Conservation (phyloP, 2,888 invertebrate species). For the Cyrtodaria siliqua region DNA sequence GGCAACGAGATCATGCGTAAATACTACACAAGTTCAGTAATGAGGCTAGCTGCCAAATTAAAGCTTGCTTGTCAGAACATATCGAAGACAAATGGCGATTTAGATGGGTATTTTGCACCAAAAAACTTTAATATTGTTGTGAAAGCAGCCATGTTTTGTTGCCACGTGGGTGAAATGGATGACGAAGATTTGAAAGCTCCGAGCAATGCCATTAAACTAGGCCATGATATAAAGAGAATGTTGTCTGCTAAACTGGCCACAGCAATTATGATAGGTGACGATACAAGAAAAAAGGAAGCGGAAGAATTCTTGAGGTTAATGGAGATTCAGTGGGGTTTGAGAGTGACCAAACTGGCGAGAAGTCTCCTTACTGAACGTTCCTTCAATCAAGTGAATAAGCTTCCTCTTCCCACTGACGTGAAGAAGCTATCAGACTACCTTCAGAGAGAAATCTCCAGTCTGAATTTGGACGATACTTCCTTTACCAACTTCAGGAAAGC, state of each 20-base stretch:
- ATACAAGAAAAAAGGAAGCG: conserved; percentile 23
- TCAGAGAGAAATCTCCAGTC: conserved; percentile 5
- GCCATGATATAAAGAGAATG: conserved; percentile 20
- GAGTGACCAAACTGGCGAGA: conserved; percentile 18
- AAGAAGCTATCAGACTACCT: conserved; percentile 35
- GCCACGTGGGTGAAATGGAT: conserved; percentile 24
- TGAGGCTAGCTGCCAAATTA: conserved; percentile 16
- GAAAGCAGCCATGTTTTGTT: conserved; percentile 14
- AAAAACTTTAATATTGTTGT: conserved; percentile 34
- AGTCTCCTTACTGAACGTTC: conserved; percentile 20
- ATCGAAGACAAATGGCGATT: conserved; percentile 1
- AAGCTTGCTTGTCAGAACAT: conserved; percentile 9
- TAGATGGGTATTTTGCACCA: conserved; percentile 8
- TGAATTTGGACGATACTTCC: not conserved
- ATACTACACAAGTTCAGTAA: conserved; percentile 12
- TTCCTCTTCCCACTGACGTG: conserved; percentile 34
- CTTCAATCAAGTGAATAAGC: conserved; percentile 15
- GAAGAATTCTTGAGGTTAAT: conserved; percentile 21
- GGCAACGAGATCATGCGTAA: conserved; percentile 19
- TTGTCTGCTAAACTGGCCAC: conserved; percentile 23
- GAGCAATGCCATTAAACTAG: conserved; percentile 29
- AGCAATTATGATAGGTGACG: conserved; percentile 17
- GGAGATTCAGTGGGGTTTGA: conserved; percentile 22
- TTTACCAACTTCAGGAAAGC: not conserved
- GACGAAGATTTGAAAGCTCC: conserved; percentile 37